Evolutionary conservation across 2,113 vertebrate genomes (phyloP), one percentile per base, ranked within the genome.

Genomic region (Myotis lucifugus): DNA sequence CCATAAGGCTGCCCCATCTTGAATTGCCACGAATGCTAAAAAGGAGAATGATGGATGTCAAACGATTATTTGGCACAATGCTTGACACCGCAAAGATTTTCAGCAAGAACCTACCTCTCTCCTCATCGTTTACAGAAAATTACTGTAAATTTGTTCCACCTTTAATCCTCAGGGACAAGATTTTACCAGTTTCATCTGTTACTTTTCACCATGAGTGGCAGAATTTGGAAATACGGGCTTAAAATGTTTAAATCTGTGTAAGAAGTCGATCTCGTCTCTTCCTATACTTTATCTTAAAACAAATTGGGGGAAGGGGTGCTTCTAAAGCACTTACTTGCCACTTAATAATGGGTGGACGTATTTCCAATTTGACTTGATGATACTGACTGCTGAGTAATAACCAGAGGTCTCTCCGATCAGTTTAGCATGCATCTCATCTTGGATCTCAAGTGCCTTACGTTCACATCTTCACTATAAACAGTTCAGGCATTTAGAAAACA

Each of bases 401-500:
- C 93, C 97, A 93, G 96, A 91, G 95, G 85, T 72, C 96, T 97
- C 95, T 95, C 95, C 96, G 32, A 89, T 97, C 91, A 67, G 66
- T 96, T 97, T 97, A 70, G 96, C 90, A 89, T 78, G 46, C 97
- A 94, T 94, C 96, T 59, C 50, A 46, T 96, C 98, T 97, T 95
- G 85, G 90, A 97, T 97, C 96, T 94, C 91, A 97, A 97, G 96
- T 92, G 50, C 93, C 97, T 97, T 97, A 94, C 17, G 94, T 93
- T 91, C 97, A 93, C 97, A 93, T 91, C 96, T 97, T 98, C 88
- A 97, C 95, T 96, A 96, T 70, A 97, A 98, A 97, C 97, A 98
- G 92, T 97, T 92, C 97, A 97, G 97, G 97, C 97, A 97, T 98
- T 97, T 97, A 95, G 98, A 97, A 97, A 98, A 98, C 98, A 98